Evolutionary conservation across 1,140 invertebrate genomes (phyloP).

Genomic region (Drosophila arizonae): DNA sequence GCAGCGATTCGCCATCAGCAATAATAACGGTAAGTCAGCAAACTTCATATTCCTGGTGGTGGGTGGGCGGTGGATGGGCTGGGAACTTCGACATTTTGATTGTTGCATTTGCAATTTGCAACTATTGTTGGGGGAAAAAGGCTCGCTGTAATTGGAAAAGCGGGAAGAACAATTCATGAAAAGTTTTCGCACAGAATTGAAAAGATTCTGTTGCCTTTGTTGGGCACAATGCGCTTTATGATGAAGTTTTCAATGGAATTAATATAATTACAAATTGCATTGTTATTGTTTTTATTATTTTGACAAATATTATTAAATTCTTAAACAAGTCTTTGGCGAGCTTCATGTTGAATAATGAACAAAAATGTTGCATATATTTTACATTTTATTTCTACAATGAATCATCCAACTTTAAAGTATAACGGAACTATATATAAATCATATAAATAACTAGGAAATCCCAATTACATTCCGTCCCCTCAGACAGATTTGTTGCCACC

Average conservation of each 20-base stretch:
- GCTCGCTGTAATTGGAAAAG: constrained; percentile 1
- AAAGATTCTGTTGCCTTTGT: not conserved
- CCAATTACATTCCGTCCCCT: too few relatives aligned
- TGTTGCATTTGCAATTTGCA: not conserved
- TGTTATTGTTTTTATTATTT: not conserved
- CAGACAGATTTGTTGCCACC: not conserved
- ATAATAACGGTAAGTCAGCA: constrained; percentile 79
- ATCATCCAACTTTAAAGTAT: not conserved
- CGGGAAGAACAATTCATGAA: not conserved
- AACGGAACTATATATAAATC: not conserved
- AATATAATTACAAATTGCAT: not conserved
- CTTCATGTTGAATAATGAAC: too few relatives aligned
- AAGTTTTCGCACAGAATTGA: constrained; percentile 3
- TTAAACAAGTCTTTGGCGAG: not conserved
- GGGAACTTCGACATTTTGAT: not conserved
- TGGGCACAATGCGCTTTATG: not conserved
- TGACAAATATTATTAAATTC: not conserved
- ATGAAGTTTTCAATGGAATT: not conserved
- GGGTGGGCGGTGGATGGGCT: too few relatives aligned
- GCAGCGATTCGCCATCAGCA: constrained; percentile 82
- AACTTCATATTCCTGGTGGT: too few relatives aligned
- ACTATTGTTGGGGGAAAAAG: not conserved
- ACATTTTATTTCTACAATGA: not conserved
- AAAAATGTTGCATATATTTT: too few relatives aligned
- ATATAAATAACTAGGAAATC: too few relatives aligned